These are phyloP conservation scores for Lepus townsendii DNA, from an alignment of 2,797 vertebrate genomes.

Conservation along the genomic window DNA sequence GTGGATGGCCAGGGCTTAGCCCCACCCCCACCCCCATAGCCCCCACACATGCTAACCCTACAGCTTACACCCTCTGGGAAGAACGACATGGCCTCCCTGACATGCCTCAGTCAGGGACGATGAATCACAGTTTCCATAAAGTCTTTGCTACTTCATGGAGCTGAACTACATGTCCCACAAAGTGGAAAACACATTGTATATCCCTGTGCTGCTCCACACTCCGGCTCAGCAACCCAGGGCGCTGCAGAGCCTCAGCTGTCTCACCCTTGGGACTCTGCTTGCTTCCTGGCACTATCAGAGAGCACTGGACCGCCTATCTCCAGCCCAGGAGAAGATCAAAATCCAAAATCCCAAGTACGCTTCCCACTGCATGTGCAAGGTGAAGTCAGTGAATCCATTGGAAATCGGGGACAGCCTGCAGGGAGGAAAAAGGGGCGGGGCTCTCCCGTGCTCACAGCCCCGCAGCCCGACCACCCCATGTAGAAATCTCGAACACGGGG, in stretches of 20 bases:
- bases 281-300: too few relatives aligned
- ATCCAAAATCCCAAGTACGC: not conserved
- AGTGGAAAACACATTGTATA: not conserved
- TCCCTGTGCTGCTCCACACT: too few relatives aligned
- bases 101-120: not conserved
- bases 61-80: not conserved
- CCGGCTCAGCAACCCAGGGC: too few relatives aligned
- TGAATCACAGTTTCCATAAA: not conserved
- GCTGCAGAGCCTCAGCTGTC: too few relatives aligned
- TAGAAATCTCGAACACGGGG: not conserved
- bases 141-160: constrained; percentile 8
- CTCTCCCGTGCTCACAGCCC: not conserved
- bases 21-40: not conserved
- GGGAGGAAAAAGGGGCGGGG: too few relatives aligned
- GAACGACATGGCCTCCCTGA: not conserved
- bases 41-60: not conserved
- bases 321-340: not conserved
- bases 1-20: too few relatives aligned
- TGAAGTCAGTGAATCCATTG: too few relatives aligned
- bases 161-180: not conserved
- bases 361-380: not conserved
- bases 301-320: not conserved
- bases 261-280: too few relatives aligned
- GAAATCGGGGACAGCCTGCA: too few relatives aligned
- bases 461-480: not conserved